These are phyloP conservation scores for Pandemis cinnamomeana DNA, from an alignment of 2,888 invertebrate species.

Conservation along the genomic window DNA sequence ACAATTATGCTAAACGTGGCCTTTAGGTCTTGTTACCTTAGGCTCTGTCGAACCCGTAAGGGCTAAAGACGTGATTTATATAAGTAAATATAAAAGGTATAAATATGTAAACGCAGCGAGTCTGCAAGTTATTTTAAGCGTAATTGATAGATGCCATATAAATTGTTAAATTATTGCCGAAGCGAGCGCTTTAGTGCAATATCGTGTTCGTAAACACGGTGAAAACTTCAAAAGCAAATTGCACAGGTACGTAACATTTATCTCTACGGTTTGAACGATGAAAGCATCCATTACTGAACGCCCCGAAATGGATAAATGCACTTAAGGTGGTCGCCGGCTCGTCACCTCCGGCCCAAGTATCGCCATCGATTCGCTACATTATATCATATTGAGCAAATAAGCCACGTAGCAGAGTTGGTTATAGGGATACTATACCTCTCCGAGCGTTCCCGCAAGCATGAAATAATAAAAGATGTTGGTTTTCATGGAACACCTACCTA, in stretches of 20 bases:
- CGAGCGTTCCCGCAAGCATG: not conserved
- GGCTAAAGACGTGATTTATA: too few species aligned
- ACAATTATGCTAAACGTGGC: too few species aligned
- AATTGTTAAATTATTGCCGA: slow-evolving; percentile 65
- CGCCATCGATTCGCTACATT: slow-evolving; percentile 57
- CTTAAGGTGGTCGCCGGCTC: slow-evolving; percentile 64
- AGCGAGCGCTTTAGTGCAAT: slow-evolving; percentile 67
- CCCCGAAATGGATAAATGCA: slow-evolving; percentile 75
- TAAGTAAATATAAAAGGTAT: slow-evolving; percentile 32
- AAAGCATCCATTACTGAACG: slow-evolving; percentile 73
- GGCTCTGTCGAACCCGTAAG: too few species aligned
- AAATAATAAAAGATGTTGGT: not conserved
- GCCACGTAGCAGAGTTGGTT: slow-evolving; percentile 6
- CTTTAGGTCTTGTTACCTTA: too few species aligned
- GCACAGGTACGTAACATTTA: slow-evolving; percentile 73
- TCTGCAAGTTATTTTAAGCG: slow-evolving; percentile 55
- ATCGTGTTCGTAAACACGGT: slow-evolving; percentile 60
- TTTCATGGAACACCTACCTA: not conserved
- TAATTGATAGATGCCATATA: slow-evolving; percentile 64
- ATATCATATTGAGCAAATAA: slow-evolving; percentile 50
- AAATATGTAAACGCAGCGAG: slow-evolving; percentile 50
- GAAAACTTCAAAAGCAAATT: slow-evolving; percentile 76
- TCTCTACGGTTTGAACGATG: slow-evolving; percentile 68
- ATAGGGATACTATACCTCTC: not conserved
- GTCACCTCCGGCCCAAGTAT: slow-evolving; percentile 47